phyloP scores from a whole-genome alignment of 2,888 invertebrate species.

The Chamaedrilus cognettii region DNA sequence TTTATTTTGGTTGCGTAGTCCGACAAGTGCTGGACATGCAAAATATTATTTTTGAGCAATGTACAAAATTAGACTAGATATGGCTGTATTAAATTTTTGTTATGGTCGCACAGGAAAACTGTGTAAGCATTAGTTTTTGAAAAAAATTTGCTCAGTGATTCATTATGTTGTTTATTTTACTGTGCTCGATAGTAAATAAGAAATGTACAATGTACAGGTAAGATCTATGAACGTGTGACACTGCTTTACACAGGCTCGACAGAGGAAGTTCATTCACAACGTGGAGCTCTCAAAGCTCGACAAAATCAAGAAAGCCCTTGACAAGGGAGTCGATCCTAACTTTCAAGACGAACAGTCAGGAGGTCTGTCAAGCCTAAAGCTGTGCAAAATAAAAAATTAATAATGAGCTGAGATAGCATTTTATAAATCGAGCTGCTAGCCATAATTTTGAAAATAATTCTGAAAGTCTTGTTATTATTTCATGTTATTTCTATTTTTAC shows the following conservation, averaged over 20 bases:
- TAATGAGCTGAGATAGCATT: neutral
- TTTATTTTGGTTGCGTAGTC: neutral
- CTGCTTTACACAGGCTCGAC: neutral
- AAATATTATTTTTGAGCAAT: neutral
- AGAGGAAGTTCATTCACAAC: neutral
- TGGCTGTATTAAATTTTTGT: no score
- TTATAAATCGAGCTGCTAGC: no score
- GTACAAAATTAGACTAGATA: no score
- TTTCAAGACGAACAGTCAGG: constrained; percentile 3
- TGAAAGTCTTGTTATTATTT: no score
- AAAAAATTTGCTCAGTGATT: neutral
- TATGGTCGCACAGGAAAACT: no score
- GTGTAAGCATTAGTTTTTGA: neutral
- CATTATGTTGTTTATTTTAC: no score
- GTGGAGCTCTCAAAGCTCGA: neutral
- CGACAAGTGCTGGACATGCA: neutral
- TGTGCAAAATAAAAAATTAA: neutral
- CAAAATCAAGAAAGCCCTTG: neutral
- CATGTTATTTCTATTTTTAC: no score
- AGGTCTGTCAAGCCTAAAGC: no score
- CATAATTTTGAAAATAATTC: no score
- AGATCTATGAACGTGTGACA: no score
- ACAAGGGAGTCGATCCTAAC: constrained; percentile 4
- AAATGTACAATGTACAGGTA: no score
- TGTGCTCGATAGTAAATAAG: no score